A percentile compares a stretch with the other conserved stretches of the same genome.
These are phyloP conservation scores for Hyposoter dolosus DNA, from an alignment of 2,888 invertebrate species.

Conservation along the genomic window DNA sequence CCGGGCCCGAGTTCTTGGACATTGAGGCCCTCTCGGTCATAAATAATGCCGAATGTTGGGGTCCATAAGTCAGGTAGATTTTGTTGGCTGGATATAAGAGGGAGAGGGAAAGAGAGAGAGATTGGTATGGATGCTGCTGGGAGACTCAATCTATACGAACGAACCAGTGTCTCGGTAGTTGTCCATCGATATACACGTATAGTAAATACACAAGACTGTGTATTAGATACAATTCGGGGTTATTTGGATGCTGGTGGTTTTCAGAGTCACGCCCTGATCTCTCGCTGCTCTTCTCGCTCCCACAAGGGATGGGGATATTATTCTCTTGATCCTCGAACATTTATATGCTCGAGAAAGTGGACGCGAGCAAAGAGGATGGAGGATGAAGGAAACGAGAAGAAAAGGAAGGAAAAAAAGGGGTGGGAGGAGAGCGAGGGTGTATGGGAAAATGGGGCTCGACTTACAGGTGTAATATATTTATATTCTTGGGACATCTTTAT, in stretches of 20 bases:
- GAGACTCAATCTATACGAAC: conserved; percentile 56
- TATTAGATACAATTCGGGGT: conserved; percentile 70
- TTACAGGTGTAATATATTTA: conserved; percentile 82
- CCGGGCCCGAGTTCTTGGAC: conserved; percentile 72
- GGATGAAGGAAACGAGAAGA: conserved; percentile 1
- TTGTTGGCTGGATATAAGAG: conserved; percentile 74
- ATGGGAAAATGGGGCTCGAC: conserved; percentile 79
- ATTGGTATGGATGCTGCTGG: conserved; percentile 42
- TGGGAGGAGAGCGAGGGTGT: conserved; percentile 70
- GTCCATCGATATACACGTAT: conserved; percentile 14
- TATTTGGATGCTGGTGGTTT: conserved; percentile 83
- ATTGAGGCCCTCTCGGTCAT: conserved; percentile 78
- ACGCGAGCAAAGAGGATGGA: conserved; percentile 24
- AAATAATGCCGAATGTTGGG: conserved; percentile 83
- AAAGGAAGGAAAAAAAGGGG: conserved; percentile 14
- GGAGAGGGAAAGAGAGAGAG: conserved; percentile 5
- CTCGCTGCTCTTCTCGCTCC: conserved; percentile 54
- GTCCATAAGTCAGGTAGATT: conserved; percentile 84
- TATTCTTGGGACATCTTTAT: conserved; percentile 80
- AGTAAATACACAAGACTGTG: conserved; percentile 9
- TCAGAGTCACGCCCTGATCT: conserved; percentile 82
- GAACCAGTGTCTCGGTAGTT: conserved; percentile 33
- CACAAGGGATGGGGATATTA: conserved; percentile 53
- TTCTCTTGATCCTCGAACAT: conserved; percentile 30
- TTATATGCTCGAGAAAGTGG: conserved; percentile 6